phyloP scores from a whole-genome alignment of 2,888 invertebrate species.

The Pachycephus smyrnensis region DNA sequence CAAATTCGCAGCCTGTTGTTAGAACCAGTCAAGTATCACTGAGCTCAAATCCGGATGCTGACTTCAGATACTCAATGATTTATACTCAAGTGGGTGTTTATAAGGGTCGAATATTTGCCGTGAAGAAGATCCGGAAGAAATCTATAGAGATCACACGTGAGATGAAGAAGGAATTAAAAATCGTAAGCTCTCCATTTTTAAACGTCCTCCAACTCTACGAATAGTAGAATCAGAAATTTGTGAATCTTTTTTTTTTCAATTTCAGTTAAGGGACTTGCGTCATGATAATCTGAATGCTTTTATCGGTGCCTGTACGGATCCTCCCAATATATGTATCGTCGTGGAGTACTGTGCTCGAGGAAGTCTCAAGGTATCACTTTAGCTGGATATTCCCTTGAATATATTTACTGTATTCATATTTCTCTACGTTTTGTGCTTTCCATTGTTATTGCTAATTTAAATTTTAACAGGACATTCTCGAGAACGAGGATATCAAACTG shows the following conservation, averaged over 20 bases:
- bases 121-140: constrained; percentile 86
- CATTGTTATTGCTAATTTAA: not conserved
- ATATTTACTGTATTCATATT: not conserved
- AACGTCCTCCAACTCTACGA: not conserved
- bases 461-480: constrained; percentile 82
- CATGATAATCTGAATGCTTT: constrained; percentile 94
- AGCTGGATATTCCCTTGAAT: not conserved
- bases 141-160: constrained; percentile 89
- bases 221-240: not conserved
- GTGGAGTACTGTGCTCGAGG: constrained; percentile 92
- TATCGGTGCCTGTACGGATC: constrained; percentile 92
- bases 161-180: constrained; percentile 93
- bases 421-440: not conserved
- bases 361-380: constrained; percentile 82
- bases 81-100: constrained; percentile 93
- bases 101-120: constrained; percentile 87
- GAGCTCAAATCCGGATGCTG: constrained; percentile 92
- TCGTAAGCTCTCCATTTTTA: constrained; percentile 70
- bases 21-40: constrained; percentile 91
- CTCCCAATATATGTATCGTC: constrained; percentile 89
- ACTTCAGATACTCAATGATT: constrained; percentile 89
- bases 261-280: constrained; percentile 87
- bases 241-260: constrained; percentile 17
- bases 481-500: constrained; percentile 94
- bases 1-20: constrained; percentile 65